phyloP scores from a whole-genome alignment of 1,140 invertebrate species.

The Paralvinella palmiformis region DNA sequence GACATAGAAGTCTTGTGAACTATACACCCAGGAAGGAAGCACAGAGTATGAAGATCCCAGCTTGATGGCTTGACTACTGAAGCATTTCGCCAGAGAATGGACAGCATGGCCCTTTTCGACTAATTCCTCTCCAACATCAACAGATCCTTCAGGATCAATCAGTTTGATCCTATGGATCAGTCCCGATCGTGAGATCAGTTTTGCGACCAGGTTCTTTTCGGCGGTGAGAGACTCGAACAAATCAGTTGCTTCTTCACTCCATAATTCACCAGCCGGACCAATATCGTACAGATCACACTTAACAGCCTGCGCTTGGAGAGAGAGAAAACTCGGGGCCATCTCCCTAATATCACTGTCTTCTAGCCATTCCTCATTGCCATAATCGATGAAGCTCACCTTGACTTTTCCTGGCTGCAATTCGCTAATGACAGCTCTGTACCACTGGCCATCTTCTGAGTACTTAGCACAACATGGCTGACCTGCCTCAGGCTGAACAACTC shows the following conservation, averaged over 20 bases:
- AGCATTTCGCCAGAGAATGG: not conserved
- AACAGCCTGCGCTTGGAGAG: conserved; percentile 17
- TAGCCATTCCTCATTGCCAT: conserved; percentile 64
- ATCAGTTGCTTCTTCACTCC: conserved; percentile 13
- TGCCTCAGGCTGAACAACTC: conserved; percentile 28
- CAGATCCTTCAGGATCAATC: not conserved
- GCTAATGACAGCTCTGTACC: conserved; percentile 73
- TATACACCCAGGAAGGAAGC: conserved; percentile 37
- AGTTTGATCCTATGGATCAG: not conserved
- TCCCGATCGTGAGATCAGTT: not conserved
- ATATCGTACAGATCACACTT: conserved; percentile 15
- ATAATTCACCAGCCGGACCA: conserved; percentile 3
- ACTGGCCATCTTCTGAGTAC: conserved; percentile 66
- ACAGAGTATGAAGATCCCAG: not conserved
- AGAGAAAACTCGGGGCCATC: conserved; percentile 4
- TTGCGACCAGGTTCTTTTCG: conserved; percentile 23
- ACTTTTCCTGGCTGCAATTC: conserved; percentile 60
- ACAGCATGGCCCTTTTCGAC: not conserved
- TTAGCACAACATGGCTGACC: conserved; percentile 65
- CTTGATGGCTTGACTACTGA: not conserved
- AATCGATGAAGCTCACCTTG: conserved; percentile 67
- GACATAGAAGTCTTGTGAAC: conserved; percentile 50
- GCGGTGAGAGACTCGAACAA: conserved; percentile 20
- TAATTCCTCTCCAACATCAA: not conserved
- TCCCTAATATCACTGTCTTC: conserved; percentile 31